Percentiles rank a stretch among this genome's conserved stretches.
Conservation (phyloP, 2,888 invertebrate genomes). For the Crocallis elinguaria region DNA sequence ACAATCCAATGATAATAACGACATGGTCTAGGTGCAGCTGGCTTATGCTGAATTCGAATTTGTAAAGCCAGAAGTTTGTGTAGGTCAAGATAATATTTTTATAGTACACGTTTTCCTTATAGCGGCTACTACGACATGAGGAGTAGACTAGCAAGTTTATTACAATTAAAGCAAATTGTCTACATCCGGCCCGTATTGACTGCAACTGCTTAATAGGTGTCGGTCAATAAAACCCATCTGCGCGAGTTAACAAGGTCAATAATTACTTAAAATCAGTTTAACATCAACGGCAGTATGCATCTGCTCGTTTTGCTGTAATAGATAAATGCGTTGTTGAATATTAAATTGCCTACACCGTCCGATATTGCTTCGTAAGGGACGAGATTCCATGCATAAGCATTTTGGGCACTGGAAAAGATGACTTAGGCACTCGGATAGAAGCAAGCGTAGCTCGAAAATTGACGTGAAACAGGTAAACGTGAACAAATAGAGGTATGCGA, state of each 20-base stretch:
- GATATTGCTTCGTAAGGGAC: too few species aligned
- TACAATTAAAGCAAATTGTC: slow-evolving; percentile 78
- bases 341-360: background rate
- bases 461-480: slow-evolving; percentile 21
- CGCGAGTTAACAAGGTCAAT: slow-evolving; percentile 63
- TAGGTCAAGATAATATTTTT: background rate
- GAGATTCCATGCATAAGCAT: too few species aligned
- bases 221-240: slow-evolving; percentile 76
- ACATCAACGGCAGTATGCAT: slow-evolving; percentile 36
- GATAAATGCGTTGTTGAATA: background rate
- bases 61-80: background rate
- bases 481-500: slow-evolving; percentile 39
- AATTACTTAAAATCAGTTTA: slow-evolving; percentile 60
- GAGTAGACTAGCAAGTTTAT: slow-evolving; percentile 50
- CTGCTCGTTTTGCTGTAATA: slow-evolving; percentile 5
- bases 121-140: slow-evolving; percentile 13
- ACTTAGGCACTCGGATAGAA: too few species aligned
- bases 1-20: slow-evolving; percentile 13
- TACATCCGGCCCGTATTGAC: slow-evolving; percentile 77
- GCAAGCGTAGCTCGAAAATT: slow-evolving; percentile 4
- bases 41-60: background rate
- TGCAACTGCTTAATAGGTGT: slow-evolving; percentile 72
- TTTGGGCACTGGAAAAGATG: too few species aligned
- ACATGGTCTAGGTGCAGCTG: background rate
- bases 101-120: slow-evolving; percentile 41